These are phyloP conservation scores for Colaptes auratus DNA, from an alignment of 2,113 vertebrate genomes.

Conservation along the genomic window DNA sequence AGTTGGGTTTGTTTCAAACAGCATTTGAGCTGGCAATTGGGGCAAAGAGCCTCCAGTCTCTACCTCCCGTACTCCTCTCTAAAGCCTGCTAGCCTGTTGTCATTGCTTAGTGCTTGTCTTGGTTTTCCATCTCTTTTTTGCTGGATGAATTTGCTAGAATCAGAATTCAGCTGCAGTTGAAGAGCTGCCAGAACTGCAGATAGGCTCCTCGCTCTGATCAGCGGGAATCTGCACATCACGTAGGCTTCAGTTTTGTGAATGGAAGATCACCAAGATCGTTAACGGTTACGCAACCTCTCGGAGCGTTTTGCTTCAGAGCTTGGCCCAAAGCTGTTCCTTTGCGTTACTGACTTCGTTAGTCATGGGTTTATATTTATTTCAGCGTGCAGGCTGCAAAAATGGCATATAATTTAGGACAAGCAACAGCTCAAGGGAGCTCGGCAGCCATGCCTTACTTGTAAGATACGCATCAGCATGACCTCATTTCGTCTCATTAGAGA, in stretches of 20 bases:
- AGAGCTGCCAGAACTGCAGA: neutral
- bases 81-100: accelerated
- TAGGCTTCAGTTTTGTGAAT: conserved; percentile 1
- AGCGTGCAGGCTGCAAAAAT: neutral
- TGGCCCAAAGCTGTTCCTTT: conserved; percentile 42
- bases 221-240: neutral
- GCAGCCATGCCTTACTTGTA: neutral
- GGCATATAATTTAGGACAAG: conserved; percentile 35
- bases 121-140: neutral
- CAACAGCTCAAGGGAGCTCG: conserved; percentile 31
- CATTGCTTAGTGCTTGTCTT: neutral
- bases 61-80: neutral
- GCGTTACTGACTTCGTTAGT: conserved; percentile 28
- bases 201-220: neutral
- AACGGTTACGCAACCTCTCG: conserved; percentile 20
- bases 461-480: conserved; percentile 9
- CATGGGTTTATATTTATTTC: conserved; percentile 32
- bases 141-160: neutral
- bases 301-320: neutral
- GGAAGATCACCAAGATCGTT: conserved; percentile 10
- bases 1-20: neutral
- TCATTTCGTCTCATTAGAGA: conserved; percentile 42
- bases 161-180: neutral
- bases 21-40: neutral
- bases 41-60: neutral